phyloP scores from a whole-genome alignment of 2,888 invertebrate genomes.

The Bombylius discolor region DNA sequence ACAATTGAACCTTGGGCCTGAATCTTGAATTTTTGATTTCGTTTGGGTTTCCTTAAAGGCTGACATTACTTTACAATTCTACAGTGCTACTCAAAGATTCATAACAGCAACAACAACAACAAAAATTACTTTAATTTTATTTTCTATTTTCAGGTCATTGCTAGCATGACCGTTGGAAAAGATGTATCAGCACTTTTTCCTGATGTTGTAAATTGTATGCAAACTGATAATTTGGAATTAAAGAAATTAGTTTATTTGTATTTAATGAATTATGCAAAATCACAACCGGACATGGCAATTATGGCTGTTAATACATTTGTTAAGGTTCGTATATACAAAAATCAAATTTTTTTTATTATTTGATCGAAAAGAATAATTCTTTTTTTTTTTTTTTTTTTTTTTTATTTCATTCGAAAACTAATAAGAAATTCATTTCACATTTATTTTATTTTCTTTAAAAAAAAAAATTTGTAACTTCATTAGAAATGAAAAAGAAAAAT shows the following conservation, averaged over 20 bases:
- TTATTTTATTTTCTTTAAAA: not conserved
- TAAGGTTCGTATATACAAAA: slow-evolving; percentile 53
- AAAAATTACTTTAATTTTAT: not conserved
- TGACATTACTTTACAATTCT: not conserved
- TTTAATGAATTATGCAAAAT: slow-evolving; percentile 99
- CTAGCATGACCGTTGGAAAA: slow-evolving; percentile 99
- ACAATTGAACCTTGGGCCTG: too few relatives aligned
- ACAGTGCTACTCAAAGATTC: too few relatives aligned
- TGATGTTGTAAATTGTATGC: slow-evolving; percentile 99
- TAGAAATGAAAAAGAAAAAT: not conserved
- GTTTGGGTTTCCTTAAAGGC: not conserved
- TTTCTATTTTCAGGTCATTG: slow-evolving; percentile 66
- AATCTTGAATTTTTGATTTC: too few relatives aligned
- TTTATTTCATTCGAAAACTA: not conserved
- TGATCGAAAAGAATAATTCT: not conserved
- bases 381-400: not conserved
- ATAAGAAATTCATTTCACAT: not conserved
- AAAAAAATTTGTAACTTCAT: too few relatives aligned
- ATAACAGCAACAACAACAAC: too few relatives aligned
- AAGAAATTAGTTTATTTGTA: slow-evolving; percentile 98
- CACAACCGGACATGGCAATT: slow-evolving; percentile 99
- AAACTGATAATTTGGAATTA: slow-evolving; percentile 96
- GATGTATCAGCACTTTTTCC: slow-evolving; percentile 98
- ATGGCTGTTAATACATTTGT: slow-evolving; percentile 99
- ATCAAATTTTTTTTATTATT: not conserved